These are phyloP conservation scores for Drosophila parvula DNA, from an alignment of 1,140 invertebrate genomes.

Conservation along the genomic window DNA sequence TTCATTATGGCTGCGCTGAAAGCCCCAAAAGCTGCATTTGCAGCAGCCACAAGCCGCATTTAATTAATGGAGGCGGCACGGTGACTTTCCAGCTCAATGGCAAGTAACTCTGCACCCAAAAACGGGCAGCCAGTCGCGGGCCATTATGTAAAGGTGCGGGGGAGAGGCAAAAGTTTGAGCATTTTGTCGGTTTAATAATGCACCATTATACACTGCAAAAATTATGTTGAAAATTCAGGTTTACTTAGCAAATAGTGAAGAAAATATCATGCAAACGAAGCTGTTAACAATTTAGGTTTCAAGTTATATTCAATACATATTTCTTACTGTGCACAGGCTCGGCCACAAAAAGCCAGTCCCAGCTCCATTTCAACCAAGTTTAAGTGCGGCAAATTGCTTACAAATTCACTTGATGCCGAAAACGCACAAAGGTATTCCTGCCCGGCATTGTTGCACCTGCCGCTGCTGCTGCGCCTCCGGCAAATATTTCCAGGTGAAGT, in stretches of 20 bases:
- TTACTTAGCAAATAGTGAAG: neutral
- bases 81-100: slow-evolving; percentile 38
- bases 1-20: slow-evolving; percentile 51
- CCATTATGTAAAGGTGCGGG: slow-evolving; percentile 39
- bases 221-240: neutral
- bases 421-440: slow-evolving; percentile 46
- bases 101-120: slow-evolving; percentile 21
- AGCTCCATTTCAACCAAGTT: slow-evolving; percentile 5
- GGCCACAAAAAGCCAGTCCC: slow-evolving; percentile 30
- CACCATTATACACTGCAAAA: slow-evolving; percentile 5
- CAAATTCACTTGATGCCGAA: slow-evolving; percentile 65
- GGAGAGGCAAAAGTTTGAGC: slow-evolving; percentile 31
- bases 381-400: slow-evolving; percentile 64
- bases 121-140: slow-evolving; percentile 13
- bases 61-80: slow-evolving; percentile 59
- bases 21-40: slow-evolving; percentile 45
- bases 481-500: slow-evolving; percentile 15
- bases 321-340: neutral
- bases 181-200: slow-evolving; percentile 44
- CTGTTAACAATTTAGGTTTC: no score
- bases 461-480: neutral
- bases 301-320: no score
- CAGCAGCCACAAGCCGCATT: slow-evolving; percentile 56
- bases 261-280: no score
- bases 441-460: slow-evolving; percentile 35